Base-by-base conservation (phyloP, 2,888 invertebrate genomes). In the Eupithecia insigniata region DNA sequence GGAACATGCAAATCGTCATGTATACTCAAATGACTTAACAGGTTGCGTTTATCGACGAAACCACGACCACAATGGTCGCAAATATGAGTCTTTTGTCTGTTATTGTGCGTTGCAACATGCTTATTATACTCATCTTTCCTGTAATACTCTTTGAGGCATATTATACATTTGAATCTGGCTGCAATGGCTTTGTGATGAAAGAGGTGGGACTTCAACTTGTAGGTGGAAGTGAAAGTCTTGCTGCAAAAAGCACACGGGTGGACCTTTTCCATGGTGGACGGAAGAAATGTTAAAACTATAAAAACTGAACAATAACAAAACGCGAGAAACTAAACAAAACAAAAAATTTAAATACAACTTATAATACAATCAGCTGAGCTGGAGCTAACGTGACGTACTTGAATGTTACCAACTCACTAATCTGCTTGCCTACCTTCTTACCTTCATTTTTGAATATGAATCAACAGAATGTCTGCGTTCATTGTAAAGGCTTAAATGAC, bases 61-160 rank as follows among this genome's bases (percentile, higher is more conserved):
- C 81, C 78, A 0, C 91, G 83, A 1, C 85, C 88, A 12, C 92
- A 92, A 8, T 90, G 82, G 28, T 92, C 91, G 12, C 92, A 92
- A 0, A 80, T 75, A 62, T 78, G 87, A 0, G 71, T 65, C 70
- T 85, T 87, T 18, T 79, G 81, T 7, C 51, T 68, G 39, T 77
- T 75, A 16, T 78, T 80, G 70, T 90, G 90, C 0, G 77, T 74
- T 0, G 75, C 75, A 5, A 87, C 1, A 68, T 92, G 92, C 12
- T 79, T 84, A 0, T 73, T 77, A 26, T 81, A 92, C 0, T 80
- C 78, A 71, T 92, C 91, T 2, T 76, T 80, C 51, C 92, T 83
- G 46, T 81, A 92, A 77, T 83, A 92, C 70, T 84, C 83, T 76
- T 87, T 90, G 0, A 73, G 61, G 67, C 92, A 92, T 67, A 79